phyloP scores from a whole-genome alignment of 1,140 invertebrate species.

The Listronotus bonariensis region DNA sequence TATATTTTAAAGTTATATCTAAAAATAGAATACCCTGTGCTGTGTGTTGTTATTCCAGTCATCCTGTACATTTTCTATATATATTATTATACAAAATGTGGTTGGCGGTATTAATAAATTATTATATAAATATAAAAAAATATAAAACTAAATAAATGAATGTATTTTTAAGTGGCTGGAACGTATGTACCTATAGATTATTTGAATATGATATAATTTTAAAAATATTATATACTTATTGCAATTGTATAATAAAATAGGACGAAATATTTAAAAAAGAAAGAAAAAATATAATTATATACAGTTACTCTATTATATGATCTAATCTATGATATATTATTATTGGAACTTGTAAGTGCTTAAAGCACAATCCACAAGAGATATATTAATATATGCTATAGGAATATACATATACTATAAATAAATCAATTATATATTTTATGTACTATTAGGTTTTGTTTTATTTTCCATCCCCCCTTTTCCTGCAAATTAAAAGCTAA shows the following conservation, averaged over 20 bases:
- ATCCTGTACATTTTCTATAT: constrained; percentile 31
- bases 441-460: constrained; percentile 30
- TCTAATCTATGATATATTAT: constrained; percentile 33
- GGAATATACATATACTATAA: constrained; percentile 30
- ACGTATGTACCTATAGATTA: constrained; percentile 34
- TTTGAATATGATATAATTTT: constrained; percentile 24
- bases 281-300: constrained; percentile 29
- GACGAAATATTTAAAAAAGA: constrained; percentile 26
- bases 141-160: constrained; percentile 8
- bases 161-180: constrained; percentile 32
- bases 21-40: constrained; percentile 21
- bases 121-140: constrained; percentile 12
- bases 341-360: constrained; percentile 29
- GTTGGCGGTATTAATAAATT: constrained; percentile 24
- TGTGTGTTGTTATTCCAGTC: constrained; percentile 33
- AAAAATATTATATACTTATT: constrained; percentile 14
- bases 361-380: constrained; percentile 25
- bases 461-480: constrained; percentile 2
- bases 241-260: constrained; percentile 30
- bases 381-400: constrained; percentile 37
- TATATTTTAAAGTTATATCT: no score
- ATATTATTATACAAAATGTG: constrained; percentile 15
- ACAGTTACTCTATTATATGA: constrained; percentile 10
- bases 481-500: no score
- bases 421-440: constrained; percentile 37